Evolutionary conservation across 23 tunicate species (phyloP), one percentile per base, ranked within the genome.

Genomic region (Phallusia fumigata): DNA sequence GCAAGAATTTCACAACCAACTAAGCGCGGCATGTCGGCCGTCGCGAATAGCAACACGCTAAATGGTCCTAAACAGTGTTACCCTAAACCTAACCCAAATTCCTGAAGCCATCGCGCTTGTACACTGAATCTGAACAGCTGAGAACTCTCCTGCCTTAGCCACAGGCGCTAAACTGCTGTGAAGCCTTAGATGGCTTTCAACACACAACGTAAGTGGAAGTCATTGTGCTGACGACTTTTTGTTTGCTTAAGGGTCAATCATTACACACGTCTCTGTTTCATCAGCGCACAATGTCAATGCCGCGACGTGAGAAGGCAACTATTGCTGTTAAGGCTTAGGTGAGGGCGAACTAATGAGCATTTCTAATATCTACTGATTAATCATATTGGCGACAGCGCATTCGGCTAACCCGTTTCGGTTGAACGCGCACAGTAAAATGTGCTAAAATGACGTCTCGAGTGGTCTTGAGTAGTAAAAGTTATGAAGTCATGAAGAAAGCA

Each of bases 401-500:
- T 40, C 10, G 69, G 69, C 26, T 58, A 6, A 58, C 1, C 3
- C 69, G 69, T 58, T 58, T 1, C 69, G 69, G 28, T 58, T 58
- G 69, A 58, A 24, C 28, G 69, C 28, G 69, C 69, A 58, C 69
- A 1, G 16, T 1, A 58, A 58, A 58, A 58, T 21, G 69, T 1
- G 15, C 15, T 58, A 11, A 10, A 6, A 1, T 58, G 11, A 58
- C 69, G 69, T 58, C 69, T 58, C 28, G 28, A 58, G 69, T 58
- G 16, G 8, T 58, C 69, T 58, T 58, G 69, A 58, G 69, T 24
- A 58, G 69, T 58, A 58, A 13, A 58, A 58, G 69, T 58, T 58
- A 58, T 58, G 5, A 40, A 40, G 47, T 40, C 47, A 40, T 3
- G 47, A 10, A 5, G 10, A 3, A 40, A 40, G 10, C 47, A 3